Evolutionary conservation across 1,140 invertebrate species (phyloP).

Genomic region (Brevipalpus yothersi): DNA sequence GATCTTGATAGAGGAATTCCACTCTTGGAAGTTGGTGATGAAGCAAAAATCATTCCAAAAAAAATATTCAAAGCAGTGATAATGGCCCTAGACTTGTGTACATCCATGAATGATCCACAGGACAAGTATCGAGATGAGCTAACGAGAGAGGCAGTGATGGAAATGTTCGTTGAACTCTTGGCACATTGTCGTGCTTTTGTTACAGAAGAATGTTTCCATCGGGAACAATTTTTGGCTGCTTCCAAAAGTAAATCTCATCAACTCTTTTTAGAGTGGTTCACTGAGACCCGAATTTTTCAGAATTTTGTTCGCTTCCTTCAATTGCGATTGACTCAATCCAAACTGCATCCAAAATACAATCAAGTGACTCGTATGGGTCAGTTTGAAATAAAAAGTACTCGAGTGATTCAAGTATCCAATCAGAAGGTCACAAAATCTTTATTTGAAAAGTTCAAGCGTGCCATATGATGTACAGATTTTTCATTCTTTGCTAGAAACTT

Average conservation of each 20-base stretch:
- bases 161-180: not conserved
- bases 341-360: not conserved
- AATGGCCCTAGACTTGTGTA: not conserved
- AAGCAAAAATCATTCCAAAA: not conserved
- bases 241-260: not conserved
- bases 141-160: not conserved
- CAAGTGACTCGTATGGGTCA: not conserved
- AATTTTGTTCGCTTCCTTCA: not conserved
- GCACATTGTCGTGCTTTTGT: not conserved
- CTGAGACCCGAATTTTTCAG: not conserved
- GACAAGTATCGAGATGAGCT: not conserved
- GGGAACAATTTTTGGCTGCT: not conserved
- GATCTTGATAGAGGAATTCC: not conserved
- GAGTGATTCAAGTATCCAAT: not conserved
- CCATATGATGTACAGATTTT: too few species aligned
- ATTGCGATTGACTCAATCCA: not conserved
- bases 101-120: not conserved
- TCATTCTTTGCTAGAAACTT: too few species aligned
- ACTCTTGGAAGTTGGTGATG: not conserved
- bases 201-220: not conserved
- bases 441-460: not conserved
- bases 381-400: not conserved
- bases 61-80: not conserved
- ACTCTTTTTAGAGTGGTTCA: not conserved
- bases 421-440: not conserved